Evolutionary conservation across 2,113 vertebrate species (phyloP).

Genomic region (Solea senegalensis): DNA sequence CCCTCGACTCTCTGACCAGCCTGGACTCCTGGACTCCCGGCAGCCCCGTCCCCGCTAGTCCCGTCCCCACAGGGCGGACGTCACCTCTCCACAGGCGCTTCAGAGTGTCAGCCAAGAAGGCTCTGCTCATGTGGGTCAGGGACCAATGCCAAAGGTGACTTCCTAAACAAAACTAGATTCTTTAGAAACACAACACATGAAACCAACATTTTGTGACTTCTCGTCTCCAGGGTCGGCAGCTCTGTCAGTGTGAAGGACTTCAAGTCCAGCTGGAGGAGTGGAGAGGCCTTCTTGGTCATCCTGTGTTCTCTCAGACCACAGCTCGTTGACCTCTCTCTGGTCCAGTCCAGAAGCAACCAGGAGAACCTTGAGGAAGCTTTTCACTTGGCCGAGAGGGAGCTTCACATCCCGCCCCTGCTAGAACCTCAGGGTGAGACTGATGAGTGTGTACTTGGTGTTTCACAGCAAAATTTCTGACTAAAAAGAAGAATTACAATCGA

Average conservation of each 20-base stretch:
- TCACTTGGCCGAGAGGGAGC: conserved; percentile 85
- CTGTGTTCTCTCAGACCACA: conserved; percentile 88
- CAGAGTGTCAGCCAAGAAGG: conserved; percentile 83
- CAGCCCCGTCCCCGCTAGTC: conserved; percentile 69
- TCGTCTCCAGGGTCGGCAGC: conserved; percentile 77
- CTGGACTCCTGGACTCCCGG: conserved; percentile 69
- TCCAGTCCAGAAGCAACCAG: conserved; percentile 81
- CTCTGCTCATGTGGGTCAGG: conserved; percentile 90
- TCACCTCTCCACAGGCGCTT: conserved; percentile 78
- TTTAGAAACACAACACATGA: too few species aligned
- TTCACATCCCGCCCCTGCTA: conserved; percentile 89
- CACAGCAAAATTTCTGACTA: too few species aligned
- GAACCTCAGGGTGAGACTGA: conserved; percentile 87
- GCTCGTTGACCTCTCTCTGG: conserved; percentile 84
- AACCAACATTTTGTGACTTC: background rate
- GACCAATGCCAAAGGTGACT: conserved; percentile 86
- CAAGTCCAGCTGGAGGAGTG: conserved; percentile 91
- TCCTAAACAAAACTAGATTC: background rate
- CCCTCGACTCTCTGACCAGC: conserved; percentile 76
- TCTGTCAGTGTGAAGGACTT: conserved; percentile 86
- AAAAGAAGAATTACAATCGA: too few species aligned
- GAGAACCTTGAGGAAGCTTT: conserved; percentile 92
- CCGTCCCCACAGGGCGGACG: conserved; percentile 44
- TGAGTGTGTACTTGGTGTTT: too few species aligned
- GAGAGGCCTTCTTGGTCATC: conserved; percentile 88